Percentiles rank a stretch among this genome's conserved stretches.
Conservation (phyloP, 37 sponge, comb jelly and placozoan species). For the Hormiphora californensis region DNA sequence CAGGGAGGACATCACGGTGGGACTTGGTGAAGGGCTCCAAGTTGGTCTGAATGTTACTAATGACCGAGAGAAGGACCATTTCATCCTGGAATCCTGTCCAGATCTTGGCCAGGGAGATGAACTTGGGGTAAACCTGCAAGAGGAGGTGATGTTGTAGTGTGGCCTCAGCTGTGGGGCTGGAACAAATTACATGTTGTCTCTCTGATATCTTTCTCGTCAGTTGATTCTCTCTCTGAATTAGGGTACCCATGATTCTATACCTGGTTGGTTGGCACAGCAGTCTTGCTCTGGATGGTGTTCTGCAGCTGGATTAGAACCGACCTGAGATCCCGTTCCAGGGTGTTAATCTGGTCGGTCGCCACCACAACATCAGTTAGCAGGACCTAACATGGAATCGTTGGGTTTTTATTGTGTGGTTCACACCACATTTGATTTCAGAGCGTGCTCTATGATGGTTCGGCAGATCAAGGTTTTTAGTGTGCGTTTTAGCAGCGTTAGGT, state of each 20-base stretch:
- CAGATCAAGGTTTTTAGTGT: no score
- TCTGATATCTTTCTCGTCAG: neutral
- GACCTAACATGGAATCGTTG: slow-evolving; percentile 10
- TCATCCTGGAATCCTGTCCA: slow-evolving; percentile 95
- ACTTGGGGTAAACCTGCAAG: slow-evolving; percentile 70
- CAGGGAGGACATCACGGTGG: slow-evolving; percentile 33
- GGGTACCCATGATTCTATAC: slow-evolving; percentile 77
- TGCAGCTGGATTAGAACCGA: slow-evolving; percentile 64
- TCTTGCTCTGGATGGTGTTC: slow-evolving; percentile 88
- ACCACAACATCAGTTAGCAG: slow-evolving; percentile 65
- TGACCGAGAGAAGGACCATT: slow-evolving; percentile 88
- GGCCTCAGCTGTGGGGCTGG: neutral
- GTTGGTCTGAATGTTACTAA: slow-evolving; percentile 79
- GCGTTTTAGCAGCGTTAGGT: no score
- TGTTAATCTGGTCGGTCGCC: slow-evolving; percentile 67
- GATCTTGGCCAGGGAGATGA: slow-evolving; percentile 65
- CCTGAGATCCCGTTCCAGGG: slow-evolving; percentile 67
- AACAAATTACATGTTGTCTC: neutral
- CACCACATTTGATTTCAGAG: no score
- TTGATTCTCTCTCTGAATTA: neutral
- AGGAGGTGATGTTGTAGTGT: neutral
- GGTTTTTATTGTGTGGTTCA: no score
- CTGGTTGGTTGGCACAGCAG: slow-evolving; percentile 95
- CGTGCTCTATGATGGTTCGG: no score
- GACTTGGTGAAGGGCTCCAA: slow-evolving; percentile 71